These are phyloP conservation scores for Eudasyphora cyanicolor DNA, from an alignment of 2,888 invertebrate genomes.

Conservation along the genomic window DNA sequence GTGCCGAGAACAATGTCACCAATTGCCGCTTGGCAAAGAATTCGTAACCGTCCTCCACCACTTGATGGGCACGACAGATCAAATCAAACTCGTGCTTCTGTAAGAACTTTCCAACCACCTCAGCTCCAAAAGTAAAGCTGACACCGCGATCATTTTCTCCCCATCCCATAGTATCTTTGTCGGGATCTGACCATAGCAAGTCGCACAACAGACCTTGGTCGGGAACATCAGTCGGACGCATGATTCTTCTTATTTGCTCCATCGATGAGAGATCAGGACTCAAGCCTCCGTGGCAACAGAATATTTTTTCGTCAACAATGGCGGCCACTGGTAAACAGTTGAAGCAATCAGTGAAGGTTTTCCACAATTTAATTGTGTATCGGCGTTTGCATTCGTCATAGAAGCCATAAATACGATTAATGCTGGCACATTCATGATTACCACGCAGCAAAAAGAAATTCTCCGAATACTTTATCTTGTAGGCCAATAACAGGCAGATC, in stretches of 20 bases:
- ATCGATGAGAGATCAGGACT: conserved; percentile 96
- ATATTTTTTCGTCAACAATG: conserved; percentile 89
- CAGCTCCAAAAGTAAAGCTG: conserved; percentile 99
- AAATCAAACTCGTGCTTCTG: conserved; percentile 99
- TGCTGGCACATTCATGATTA: conserved; percentile 99
- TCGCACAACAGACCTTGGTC: conserved; percentile 98
- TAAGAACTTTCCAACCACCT: conserved; percentile 99
- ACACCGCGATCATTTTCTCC: conserved; percentile 99
- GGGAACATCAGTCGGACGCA: conserved; percentile 99
- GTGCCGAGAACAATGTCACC: conserved; percentile 94
- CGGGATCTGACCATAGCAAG: conserved; percentile 98
- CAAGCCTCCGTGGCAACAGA: conserved; percentile 91
- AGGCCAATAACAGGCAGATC: conserved; percentile 97
- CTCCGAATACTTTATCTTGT: conserved; percentile 99
- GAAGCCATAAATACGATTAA: conserved; percentile 98
- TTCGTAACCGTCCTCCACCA: conserved; percentile 99
- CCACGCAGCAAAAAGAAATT: conserved; percentile 98
- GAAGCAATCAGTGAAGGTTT: conserved; percentile 99
- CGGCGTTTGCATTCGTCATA: conserved; percentile 97
- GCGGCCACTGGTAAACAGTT: conserved; percentile 99
- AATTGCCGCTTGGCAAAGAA: conserved; percentile 98
- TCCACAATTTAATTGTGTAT: conserved; percentile 99
- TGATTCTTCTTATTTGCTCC: conserved; percentile 99
- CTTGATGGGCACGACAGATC: conserved; percentile 99
- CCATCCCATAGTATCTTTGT: conserved; percentile 99